Evolutionary conservation across 2,888 invertebrate species (phyloP), one percentile per base, ranked within the genome.

Genomic region (Andrena dorsata): DNA sequence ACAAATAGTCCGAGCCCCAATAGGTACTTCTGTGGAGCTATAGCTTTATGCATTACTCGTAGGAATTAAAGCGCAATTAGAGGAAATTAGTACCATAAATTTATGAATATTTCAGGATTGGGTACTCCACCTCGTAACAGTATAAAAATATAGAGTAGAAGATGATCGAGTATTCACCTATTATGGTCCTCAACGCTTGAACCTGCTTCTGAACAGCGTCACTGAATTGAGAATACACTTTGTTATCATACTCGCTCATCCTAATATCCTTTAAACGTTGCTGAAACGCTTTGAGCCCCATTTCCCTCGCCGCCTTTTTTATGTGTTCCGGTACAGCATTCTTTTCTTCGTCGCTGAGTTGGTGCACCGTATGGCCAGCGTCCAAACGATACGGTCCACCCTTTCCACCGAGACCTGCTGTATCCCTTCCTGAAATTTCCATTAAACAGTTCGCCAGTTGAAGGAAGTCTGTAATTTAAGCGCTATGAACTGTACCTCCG

Each of bases 381-480:
- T 99, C 99, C 16, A 99, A 95, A 0, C 99, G 95, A 94, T 98
- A 99, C 0, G 99, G 99, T 0, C 99, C 99, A 23, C 99, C 99
- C 94, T 98, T 98, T 1, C 99, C 99, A 10, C 99, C 99, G 56
- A 99, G 94, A 0, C 99, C 99, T 0, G 99, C 98, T 0, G 99
- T 99, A 93, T 98, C 98, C 75, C 98, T 95, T 6, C 94, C 93
- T 93, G 20, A 70, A 85, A 85, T 77, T 81, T 80, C 80, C 80
- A 64, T 66, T 51, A 7, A 8, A 49, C 47, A 8, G 23, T 73
- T 49, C 20, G 51, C 1, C n/a, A 7, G 4, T 30, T 8, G 2
- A 10, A 16, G 32, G 3, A 47, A 49, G 26, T 20, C 58, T 35
- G 13, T 51, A 32, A 41, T 28, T 49, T 32, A 66, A 28, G 5